These are phyloP conservation scores for Acropternis orthonyx DNA, from an alignment of 2,797 vertebrate genomes.

Conservation along the genomic window DNA sequence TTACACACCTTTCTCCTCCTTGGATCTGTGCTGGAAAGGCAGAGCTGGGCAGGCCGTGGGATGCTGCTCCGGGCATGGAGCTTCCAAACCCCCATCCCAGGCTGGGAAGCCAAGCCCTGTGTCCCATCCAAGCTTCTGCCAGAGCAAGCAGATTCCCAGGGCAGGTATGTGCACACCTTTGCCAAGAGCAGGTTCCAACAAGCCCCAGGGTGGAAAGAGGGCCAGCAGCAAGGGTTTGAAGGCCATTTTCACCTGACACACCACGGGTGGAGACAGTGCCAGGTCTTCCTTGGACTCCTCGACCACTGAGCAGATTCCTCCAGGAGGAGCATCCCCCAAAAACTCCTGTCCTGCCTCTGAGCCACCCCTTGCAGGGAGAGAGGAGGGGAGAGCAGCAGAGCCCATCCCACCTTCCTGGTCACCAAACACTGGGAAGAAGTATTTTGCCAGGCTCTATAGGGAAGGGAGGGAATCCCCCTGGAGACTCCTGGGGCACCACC, in stretches of 20 bases:
- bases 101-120: neutral
- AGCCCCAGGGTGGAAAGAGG: neutral
- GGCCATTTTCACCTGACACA: neutral
- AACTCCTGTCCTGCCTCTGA: neutral
- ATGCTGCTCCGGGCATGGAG: neutral
- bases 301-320: fast-evolving
- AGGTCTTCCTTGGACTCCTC: neutral
- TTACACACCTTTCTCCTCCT: fast-evolving
- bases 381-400: neutral
- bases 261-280: fast-evolving
- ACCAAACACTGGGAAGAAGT: neutral
- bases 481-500: neutral
- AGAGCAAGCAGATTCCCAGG: neutral
- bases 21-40: fast-evolving
- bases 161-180: neutral
- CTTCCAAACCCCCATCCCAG: fast-evolving
- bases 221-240: fast-evolving
- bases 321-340: neutral
- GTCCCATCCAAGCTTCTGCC: neutral
- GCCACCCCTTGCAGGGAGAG: neutral
- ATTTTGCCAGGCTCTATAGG: neutral
- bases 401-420: neutral
- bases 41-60: neutral
- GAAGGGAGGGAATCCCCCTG: neutral
- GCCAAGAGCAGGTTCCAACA: neutral